Conservation (phyloP, 2,113 vertebrate genomes). For the Clarias magur region DNA sequence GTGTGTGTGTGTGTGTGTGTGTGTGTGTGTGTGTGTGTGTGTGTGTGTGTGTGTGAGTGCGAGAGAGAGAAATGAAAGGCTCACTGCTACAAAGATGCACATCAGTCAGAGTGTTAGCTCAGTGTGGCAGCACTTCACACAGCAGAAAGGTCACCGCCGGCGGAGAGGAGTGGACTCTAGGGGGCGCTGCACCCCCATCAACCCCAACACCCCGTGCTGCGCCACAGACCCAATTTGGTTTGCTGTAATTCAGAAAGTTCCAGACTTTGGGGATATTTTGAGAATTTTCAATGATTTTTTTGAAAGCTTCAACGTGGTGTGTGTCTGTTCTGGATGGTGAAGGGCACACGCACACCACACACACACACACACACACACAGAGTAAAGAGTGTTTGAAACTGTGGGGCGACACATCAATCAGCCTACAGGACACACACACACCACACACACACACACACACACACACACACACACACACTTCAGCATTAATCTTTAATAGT, state of each 20-base stretch:
- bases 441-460: conserved; percentile 32
- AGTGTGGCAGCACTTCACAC: conserved; percentile 69
- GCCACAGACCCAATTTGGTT: too few relatives aligned
- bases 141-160: conserved; percentile 70
- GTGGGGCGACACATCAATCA: conserved; percentile 63
- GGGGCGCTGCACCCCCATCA: neutral
- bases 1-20: neutral
- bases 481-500: neutral
- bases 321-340: conserved; percentile 35
- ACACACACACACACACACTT: conserved; percentile 7
- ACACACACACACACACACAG: conserved; percentile 17
- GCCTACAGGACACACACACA: conserved; percentile 26
- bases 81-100: conserved; percentile 19
- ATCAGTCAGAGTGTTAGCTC: conserved; percentile 39
- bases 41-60: conserved; percentile 32
- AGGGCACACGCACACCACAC: conserved; percentile 56
- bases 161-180: conserved; percentile 61
- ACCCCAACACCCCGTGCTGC: too few relatives aligned
- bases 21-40: conserved; percentile 17
- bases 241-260: neutral
- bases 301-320: neutral
- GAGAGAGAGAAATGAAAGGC: neutral
- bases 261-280: neutral
- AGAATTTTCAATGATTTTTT: neutral
- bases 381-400: conserved; percentile 60